These are phyloP conservation scores for Synanthedon vespiformis DNA, from an alignment of 2,888 invertebrate genomes.

Conservation along the genomic window DNA sequence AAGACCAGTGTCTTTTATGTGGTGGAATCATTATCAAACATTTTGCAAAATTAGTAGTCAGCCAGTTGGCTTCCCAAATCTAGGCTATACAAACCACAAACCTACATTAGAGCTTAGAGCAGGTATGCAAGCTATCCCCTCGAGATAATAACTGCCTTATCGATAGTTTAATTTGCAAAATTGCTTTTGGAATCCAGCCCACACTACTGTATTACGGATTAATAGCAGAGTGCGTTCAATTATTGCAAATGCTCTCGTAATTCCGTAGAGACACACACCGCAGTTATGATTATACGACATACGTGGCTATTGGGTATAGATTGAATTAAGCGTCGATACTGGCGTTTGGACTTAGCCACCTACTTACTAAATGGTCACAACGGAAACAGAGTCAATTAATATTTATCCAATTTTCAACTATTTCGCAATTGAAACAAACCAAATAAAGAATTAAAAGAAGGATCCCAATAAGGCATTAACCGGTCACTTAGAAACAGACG, in stretches of 20 bases:
- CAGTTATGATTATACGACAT: conserved; percentile 5
- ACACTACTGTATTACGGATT: conserved; percentile 15
- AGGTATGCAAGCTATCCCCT: not conserved
- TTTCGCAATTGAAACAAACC: too few species aligned
- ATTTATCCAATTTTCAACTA: too few species aligned
- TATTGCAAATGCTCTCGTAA: conserved; percentile 18
- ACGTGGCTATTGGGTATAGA: conserved; percentile 14
- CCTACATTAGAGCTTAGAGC: not conserved
- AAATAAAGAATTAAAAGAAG: too few species aligned
- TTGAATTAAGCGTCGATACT: conserved; percentile 21
- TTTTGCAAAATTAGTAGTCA: too few species aligned
- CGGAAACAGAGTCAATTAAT: too few species aligned
- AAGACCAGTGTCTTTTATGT: too few species aligned
- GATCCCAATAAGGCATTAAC: too few species aligned
- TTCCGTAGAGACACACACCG: conserved; percentile 1
- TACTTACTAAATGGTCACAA: conserved; percentile 5
- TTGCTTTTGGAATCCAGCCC: conserved; percentile 22
- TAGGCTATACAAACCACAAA: too few species aligned
- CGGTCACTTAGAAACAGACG: too few species aligned
- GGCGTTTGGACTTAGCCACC: not conserved
- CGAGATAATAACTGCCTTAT: not conserved
- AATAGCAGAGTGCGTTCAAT: conserved; percentile 29
- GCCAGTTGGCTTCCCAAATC: too few species aligned
- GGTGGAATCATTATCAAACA: too few species aligned
- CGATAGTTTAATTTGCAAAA: conserved; percentile 16